Conservation (phyloP, 2,113 vertebrate genomes). For the Nycticorax nycticorax region DNA sequence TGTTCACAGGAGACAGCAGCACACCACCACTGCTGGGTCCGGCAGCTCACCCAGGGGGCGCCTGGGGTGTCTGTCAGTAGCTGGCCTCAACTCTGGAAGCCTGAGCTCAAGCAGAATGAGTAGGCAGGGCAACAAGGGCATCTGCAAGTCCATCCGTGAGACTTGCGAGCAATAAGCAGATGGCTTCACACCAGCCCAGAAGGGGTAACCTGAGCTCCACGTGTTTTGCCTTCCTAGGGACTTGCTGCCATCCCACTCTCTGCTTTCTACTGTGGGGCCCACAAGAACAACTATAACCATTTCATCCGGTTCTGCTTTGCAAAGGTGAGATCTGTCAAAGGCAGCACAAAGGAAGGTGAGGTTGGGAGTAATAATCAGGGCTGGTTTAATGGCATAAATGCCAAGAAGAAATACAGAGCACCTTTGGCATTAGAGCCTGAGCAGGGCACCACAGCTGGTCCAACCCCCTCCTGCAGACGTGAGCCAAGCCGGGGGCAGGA, state of each 20-base stretch:
- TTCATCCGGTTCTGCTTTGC: conserved; percentile 93
- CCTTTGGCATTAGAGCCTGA: background rate
- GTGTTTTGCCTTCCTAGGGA: conserved; percentile 70
- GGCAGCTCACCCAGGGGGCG: background rate
- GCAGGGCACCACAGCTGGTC: background rate
- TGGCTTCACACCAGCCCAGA: background rate
- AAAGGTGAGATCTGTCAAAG: conserved; percentile 76
- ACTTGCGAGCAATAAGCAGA: background rate
- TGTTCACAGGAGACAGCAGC: accelerated
- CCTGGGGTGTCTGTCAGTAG: background rate
- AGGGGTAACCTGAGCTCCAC: background rate
- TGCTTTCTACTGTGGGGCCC: conserved; percentile 81
- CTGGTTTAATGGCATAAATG: background rate
- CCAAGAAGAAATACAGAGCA: background rate
- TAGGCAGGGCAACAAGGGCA: background rate
- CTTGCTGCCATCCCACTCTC: conserved; percentile 89
- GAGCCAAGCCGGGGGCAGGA: background rate
- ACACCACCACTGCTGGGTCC: accelerated
- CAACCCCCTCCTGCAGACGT: accelerated
- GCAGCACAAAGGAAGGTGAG: background rate
- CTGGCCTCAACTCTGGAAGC: background rate
- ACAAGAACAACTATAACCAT: conserved; percentile 81
- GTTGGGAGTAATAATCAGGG: too few species aligned
- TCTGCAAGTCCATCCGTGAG: background rate
- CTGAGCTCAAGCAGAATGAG: background rate